Conservation (phyloP, 23 tunicate species). For the Halocynthia roretzi region DNA sequence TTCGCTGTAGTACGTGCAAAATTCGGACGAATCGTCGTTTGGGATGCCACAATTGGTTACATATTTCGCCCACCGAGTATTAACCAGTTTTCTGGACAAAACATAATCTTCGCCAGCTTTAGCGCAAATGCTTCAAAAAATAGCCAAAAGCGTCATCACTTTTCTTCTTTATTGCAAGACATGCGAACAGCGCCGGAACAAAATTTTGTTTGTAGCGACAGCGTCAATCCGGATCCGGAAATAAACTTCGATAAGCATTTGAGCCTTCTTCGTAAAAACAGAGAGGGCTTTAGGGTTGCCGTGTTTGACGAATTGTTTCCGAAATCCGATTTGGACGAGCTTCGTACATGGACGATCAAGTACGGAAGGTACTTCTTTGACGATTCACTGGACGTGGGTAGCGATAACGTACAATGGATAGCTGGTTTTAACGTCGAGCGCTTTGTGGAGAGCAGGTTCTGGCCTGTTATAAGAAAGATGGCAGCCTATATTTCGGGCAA, state of each 20-base stretch:
- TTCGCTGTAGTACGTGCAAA: slow-evolving; percentile 51
- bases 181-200: not conserved
- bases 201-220: too few species aligned
- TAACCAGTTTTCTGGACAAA: slow-evolving; percentile 42
- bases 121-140: slow-evolving; percentile 20
- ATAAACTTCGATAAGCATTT: slow-evolving; percentile 60
- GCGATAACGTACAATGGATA: slow-evolving; percentile 95
- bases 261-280: slow-evolving; percentile 19
- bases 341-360: slow-evolving; percentile 56
- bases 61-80: slow-evolving; percentile 65
- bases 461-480: slow-evolving; percentile 69
- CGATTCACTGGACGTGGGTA: slow-evolving; percentile 51
- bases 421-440: slow-evolving; percentile 73
- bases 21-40: slow-evolving; percentile 51
- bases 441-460: slow-evolving; percentile 54
- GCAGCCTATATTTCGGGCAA: slow-evolving; percentile 48
- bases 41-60: slow-evolving; percentile 56
- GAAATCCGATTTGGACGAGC: slow-evolving; percentile 38
- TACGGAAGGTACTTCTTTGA: slow-evolving; percentile 80
- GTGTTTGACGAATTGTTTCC: slow-evolving; percentile 72
- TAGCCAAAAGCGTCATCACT: slow-evolving; percentile 30
- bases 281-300: slow-evolving; percentile 19
- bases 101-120: slow-evolving; percentile 49
- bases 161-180: slow-evolving; percentile 36
- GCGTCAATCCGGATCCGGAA: not conserved